Percentiles rank a stretch among this genome's conserved stretches.
Conservation (phyloP, 2,888 invertebrate genomes). For the Hirtodrosophila cameraria region DNA sequence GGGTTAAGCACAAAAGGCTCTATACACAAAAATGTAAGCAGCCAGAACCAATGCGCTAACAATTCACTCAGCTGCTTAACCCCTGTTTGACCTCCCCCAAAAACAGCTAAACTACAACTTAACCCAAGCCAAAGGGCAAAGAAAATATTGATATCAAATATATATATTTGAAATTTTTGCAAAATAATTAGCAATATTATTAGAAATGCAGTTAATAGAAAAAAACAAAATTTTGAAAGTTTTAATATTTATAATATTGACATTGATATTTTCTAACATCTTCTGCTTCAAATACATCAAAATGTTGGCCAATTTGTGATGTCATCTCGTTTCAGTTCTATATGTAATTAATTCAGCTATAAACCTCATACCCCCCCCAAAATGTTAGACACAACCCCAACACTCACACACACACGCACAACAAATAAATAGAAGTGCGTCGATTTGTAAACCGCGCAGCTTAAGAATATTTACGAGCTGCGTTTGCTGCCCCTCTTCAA, state of each 20-base stretch:
- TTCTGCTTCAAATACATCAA: constrained; percentile 16
- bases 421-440: constrained; percentile 72
- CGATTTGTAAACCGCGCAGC: constrained; percentile 70
- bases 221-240: too few relatives aligned
- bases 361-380: not conserved
- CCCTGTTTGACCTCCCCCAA: not conserved
- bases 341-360: constrained; percentile 60
- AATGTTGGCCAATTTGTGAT: constrained; percentile 44
- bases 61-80: constrained; percentile 21
- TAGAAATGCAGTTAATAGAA: too few relatives aligned
- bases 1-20: constrained; percentile 43
- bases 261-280: too few relatives aligned
- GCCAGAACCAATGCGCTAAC: constrained; percentile 45
- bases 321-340: constrained; percentile 57
- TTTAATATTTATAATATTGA: too few relatives aligned
- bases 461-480: constrained; percentile 72
- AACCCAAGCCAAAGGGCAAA: constrained; percentile 34
- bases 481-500: constrained; percentile 7
- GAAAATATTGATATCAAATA: too few relatives aligned
- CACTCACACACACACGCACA: constrained; percentile 6
- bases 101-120: not conserved
- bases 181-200: too few relatives aligned
- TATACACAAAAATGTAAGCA: constrained; percentile 39
- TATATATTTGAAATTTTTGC: not conserved
- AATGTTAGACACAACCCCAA: not conserved